These are phyloP conservation scores for Pentamera pediparva DNA, from an alignment of 53 echinoderm and acorn worm species.

Conservation along the genomic window DNA sequence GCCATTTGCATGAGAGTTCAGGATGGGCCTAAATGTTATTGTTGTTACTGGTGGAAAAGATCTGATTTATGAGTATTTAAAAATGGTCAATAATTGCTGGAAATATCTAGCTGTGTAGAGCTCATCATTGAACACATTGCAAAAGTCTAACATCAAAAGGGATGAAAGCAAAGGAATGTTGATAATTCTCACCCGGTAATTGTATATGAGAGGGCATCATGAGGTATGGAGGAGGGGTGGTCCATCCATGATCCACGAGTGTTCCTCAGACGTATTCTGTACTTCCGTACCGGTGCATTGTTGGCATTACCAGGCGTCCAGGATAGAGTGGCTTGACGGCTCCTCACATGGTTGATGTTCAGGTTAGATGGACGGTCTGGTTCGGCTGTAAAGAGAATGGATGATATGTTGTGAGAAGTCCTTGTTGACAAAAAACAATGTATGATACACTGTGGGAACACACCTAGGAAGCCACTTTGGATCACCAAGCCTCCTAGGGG, in stretches of 20 bases:
- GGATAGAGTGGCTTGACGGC: slow-evolving; percentile 68
- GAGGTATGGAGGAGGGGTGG: slow-evolving; percentile 45
- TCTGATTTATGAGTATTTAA: no score
- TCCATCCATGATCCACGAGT: slow-evolving; percentile 43
- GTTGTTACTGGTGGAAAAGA: no score
- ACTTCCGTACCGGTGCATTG: slow-evolving; percentile 75
- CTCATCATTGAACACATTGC: neutral
- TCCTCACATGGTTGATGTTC: slow-evolving; percentile 65
- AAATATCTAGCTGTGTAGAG: no score
- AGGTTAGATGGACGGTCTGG: slow-evolving; percentile 74
- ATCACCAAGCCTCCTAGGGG: neutral
- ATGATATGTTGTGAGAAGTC: no score
- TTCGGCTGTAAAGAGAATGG: slow-evolving; percentile 32
- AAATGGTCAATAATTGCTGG: no score
- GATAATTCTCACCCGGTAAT: slow-evolving; percentile 53
- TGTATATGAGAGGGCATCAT: slow-evolving; percentile 57
- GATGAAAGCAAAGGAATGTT: neutral
- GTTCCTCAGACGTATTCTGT: slow-evolving; percentile 60
- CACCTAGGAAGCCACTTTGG: no score
- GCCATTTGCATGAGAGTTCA: no score
- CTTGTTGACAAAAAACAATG: no score
- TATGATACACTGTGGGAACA: no score
- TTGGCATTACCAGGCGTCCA: slow-evolving; percentile 68
- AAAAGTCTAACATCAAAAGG: neutral
- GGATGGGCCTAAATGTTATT: no score